Evolutionary conservation across 2,797 vertebrate genomes (phyloP).

Genomic region (Parauchenoglanis ngamensis): DNA sequence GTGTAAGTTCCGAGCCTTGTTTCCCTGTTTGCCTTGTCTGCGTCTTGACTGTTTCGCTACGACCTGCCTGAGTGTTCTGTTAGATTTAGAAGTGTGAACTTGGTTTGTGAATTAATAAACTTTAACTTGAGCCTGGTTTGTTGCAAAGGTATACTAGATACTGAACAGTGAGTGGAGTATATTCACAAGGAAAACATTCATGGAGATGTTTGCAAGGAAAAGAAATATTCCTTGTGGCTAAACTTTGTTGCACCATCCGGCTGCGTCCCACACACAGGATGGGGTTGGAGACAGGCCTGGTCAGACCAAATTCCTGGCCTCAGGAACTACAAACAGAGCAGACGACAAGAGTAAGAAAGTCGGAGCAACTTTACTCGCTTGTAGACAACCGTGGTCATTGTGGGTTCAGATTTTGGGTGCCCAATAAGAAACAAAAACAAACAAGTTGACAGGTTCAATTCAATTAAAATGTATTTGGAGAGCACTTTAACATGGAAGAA

Average conservation of each 20-base stretch:
- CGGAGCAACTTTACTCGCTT: neutral
- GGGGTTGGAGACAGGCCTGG: constrained; percentile 4
- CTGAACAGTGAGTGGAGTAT: neutral
- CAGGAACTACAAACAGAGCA: constrained; percentile 13
- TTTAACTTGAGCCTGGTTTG: neutral
- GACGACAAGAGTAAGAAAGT: neutral
- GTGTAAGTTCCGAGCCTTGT: neutral
- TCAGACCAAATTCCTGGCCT: constrained; percentile 10
- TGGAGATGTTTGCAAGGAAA: neutral
- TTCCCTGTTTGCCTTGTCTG: neutral
- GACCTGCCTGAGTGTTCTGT: neutral
- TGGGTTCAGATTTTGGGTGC: neutral
- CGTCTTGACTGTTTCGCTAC: neutral
- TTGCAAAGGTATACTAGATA: neutral
- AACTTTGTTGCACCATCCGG: neutral
- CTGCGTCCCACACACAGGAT: neutral
- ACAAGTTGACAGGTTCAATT: neutral
- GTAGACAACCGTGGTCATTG: neutral
- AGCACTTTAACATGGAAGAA: neutral
- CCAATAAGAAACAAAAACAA: neutral
- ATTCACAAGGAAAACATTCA: neutral
- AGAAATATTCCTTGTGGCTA: constrained; percentile 14
- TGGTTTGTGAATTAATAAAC: neutral
- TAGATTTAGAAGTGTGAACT: neutral
- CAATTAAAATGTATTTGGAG: neutral